A percentile compares a stretch with the other conserved stretches of the same genome.
Conservation (phyloP, 2,888 invertebrate genomes). For the Sphaerophoria rueppellii region DNA sequence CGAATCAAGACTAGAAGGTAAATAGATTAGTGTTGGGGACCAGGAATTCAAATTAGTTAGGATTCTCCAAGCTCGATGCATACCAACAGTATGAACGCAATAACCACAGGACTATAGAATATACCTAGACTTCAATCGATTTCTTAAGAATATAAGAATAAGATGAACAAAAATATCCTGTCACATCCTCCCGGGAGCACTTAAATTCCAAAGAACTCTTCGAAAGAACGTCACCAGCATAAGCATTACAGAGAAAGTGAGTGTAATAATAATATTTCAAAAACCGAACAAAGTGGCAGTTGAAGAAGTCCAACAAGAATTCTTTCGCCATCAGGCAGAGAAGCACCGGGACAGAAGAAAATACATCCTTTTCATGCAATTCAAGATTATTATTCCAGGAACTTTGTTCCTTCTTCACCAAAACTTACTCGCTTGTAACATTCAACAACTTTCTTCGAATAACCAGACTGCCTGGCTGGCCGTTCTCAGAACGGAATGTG, state of each 20-base stretch:
- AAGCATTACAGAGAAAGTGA: constrained; percentile 16
- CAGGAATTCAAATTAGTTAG: too few relatives aligned
- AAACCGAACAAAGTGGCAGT: constrained; percentile 64
- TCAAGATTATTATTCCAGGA: constrained; percentile 57
- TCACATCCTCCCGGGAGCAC: constrained; percentile 39
- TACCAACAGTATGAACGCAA: too few relatives aligned
- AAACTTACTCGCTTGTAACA: constrained; percentile 49
- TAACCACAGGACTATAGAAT: too few relatives aligned
- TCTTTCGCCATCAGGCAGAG: constrained; percentile 5
- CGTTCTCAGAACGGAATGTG: constrained; percentile 46
- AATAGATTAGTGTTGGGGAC: too few relatives aligned
- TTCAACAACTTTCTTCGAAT: not conserved
- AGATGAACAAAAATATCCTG: not conserved
- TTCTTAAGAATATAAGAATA: too few relatives aligned
- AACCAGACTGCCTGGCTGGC: not conserved
- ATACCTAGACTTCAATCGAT: too few relatives aligned
- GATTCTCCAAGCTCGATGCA: too few relatives aligned
- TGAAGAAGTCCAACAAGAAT: constrained; percentile 60
- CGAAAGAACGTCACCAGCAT: constrained; percentile 62
- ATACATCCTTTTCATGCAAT: constrained; percentile 66
- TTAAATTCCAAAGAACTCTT: constrained; percentile 56
- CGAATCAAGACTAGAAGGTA: too few relatives aligned
- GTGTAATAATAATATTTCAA: constrained; percentile 73
- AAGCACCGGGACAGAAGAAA: constrained; percentile 27
- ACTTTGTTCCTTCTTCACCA: constrained; percentile 24